phyloP scores from a whole-genome alignment of 2,797 vertebrate genomes.

The Xenentodon cancila region DNA sequence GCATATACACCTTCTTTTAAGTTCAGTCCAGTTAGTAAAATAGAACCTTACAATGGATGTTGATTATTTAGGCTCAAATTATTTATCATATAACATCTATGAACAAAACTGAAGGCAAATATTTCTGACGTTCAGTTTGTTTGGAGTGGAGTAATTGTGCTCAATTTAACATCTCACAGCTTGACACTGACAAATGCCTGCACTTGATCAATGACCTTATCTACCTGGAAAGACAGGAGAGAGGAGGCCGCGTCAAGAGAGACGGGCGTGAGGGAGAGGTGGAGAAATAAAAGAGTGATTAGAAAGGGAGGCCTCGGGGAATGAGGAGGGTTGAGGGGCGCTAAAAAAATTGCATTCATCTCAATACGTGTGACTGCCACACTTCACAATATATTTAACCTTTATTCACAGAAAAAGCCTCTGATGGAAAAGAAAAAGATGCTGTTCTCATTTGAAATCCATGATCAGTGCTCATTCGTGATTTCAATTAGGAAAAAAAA shows the following conservation, averaged over 20 bases:
- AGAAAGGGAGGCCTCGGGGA: constrained; percentile 12
- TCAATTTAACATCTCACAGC: constrained; percentile 43
- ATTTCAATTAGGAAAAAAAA: constrained; percentile 7
- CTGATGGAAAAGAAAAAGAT: constrained; percentile 10
- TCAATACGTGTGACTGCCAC: constrained; percentile 43
- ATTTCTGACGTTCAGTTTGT: constrained; percentile 28
- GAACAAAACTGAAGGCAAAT: constrained; percentile 51
- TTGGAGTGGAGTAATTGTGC: constrained; percentile 49
- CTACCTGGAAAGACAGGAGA: constrained; percentile 52
- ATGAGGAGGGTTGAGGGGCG: constrained; percentile 15
- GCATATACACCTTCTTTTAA: background rate
- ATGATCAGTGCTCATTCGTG: constrained; percentile 11
- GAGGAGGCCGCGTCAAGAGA: constrained; percentile 15
- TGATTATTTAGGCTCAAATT: constrained; percentile 1
- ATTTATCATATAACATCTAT: constrained; percentile 11
- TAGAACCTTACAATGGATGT: background rate
- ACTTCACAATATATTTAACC: constrained; percentile 56
- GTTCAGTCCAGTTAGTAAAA: constrained; percentile 16
- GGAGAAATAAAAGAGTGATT: constrained; percentile 9
- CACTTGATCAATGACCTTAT: constrained; percentile 65
- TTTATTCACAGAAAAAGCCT: constrained; percentile 39
- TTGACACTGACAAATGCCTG: constrained; percentile 60
- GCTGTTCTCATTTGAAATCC: constrained; percentile 8
- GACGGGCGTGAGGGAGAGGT: constrained; percentile 6
- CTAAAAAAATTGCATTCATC: constrained; percentile 52